Conservation (phyloP, 2,888 invertebrate species). For the Tortrix viridana region DNA sequence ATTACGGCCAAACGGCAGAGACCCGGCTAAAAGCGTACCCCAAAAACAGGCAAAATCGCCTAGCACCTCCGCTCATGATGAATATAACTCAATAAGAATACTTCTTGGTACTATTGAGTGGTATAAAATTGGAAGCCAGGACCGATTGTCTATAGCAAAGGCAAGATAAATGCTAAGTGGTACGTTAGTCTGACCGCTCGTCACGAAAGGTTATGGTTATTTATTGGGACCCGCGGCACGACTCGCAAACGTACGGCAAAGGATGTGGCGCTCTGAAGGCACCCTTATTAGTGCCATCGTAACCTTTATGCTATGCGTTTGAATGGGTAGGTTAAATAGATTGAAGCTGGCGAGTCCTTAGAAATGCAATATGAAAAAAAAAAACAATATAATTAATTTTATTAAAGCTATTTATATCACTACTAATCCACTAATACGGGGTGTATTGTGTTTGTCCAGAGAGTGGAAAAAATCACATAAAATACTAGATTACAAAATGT, state of each 20-base stretch:
- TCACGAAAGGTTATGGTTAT: slow-evolving; percentile 65
- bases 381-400: too few relatives aligned
- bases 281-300: slow-evolving; percentile 9
- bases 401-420: too few relatives aligned
- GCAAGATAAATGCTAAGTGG: slow-evolving; percentile 60
- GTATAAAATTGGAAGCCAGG: slow-evolving; percentile 49
- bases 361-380: too few relatives aligned
- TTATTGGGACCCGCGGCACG: slow-evolving; percentile 57
- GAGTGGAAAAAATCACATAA: too few relatives aligned
- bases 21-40: too few relatives aligned
- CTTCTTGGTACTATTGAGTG: slow-evolving; percentile 3
- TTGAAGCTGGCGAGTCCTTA: too few relatives aligned
- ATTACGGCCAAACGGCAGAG: too few relatives aligned
- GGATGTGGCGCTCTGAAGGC: slow-evolving; percentile 16
- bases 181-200: slow-evolving; percentile 50
- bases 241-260: slow-evolving; percentile 46
- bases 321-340: neutral
- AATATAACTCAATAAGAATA: neutral
- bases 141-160: slow-evolving; percentile 50
- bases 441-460: too few relatives aligned
- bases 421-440: too few relatives aligned
- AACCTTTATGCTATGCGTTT: slow-evolving; percentile 3
- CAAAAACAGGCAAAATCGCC: too few relatives aligned
- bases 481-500: too few relatives aligned
- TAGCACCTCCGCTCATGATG: too few relatives aligned